Conservation (phyloP, 2,888 invertebrate genomes). For the Thera obeliscata region DNA sequence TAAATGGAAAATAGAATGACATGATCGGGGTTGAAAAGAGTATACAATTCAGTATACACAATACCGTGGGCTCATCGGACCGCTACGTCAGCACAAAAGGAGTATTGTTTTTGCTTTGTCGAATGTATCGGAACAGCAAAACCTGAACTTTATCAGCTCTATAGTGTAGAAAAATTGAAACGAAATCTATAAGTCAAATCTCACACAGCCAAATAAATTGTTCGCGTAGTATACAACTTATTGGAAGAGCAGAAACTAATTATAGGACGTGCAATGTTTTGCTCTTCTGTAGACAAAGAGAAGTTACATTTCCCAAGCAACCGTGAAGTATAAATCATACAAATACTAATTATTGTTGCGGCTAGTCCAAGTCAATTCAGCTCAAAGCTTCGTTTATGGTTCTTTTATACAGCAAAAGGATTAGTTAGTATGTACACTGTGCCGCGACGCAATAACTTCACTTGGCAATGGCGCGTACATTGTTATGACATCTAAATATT, state of each 20-base stretch:
- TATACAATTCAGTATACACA: conserved; percentile 52
- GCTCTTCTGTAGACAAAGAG: conserved; percentile 28
- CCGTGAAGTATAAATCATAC: conserved; percentile 55
- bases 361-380: conserved; percentile 73
- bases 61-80: conserved; percentile 64
- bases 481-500: conserved; percentile 64
- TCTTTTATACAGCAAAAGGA: conserved; percentile 68
- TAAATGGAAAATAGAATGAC: conserved; percentile 70
- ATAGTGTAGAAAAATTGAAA: conserved; percentile 50
- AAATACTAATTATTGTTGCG: conserved; percentile 71
- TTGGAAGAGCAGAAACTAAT: conserved; percentile 1
- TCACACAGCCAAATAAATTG: background rate
- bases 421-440: conserved; percentile 53
- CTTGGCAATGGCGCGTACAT: conserved; percentile 68
- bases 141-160: conserved; percentile 67
- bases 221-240: background rate
- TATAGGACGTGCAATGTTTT: conserved; percentile 4
- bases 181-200: conserved; percentile 32
- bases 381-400: conserved; percentile 60
- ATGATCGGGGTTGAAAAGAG: conserved; percentile 71
- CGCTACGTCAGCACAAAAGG: conserved; percentile 72
- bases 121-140: conserved; percentile 73
- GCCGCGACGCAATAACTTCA: conserved; percentile 66
- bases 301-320: conserved; percentile 30
- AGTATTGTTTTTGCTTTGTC: conserved; percentile 77